Conservation (phyloP, 2,113 vertebrate species). For the Muntiacus reevesi region DNA sequence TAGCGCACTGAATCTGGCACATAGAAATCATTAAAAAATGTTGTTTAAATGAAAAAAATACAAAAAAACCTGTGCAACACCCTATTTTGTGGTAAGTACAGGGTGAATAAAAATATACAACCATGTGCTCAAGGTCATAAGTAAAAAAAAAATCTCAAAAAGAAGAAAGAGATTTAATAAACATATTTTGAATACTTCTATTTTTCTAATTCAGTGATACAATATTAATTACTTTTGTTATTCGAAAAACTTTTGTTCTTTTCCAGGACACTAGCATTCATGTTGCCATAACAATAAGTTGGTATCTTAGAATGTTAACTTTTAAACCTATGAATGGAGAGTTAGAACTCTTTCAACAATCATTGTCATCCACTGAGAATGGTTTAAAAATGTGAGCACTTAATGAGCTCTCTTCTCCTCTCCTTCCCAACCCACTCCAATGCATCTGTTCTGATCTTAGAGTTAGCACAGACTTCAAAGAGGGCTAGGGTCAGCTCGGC, state of each 20-base stretch:
- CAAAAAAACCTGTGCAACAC: not conserved
- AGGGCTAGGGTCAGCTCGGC: conserved; percentile 23
- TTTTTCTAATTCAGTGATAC: not conserved
- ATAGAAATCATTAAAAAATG: not conserved
- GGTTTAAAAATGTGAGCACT: not conserved
- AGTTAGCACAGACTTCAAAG: conserved; percentile 57
- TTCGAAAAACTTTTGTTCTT: not conserved
- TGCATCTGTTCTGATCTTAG: conserved; percentile 24
- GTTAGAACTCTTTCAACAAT: not conserved
- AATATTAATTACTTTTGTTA: not conserved
- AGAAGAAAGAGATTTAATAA: not conserved
- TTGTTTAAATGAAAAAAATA: not conserved
- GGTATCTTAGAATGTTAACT: not conserved
- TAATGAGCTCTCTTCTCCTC: conserved; percentile 27
- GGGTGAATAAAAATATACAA: not conserved
- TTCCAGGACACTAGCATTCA: not conserved
- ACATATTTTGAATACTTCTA: not conserved
- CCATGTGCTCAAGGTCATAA: not conserved
- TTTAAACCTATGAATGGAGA: not conserved
- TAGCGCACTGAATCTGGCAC: not conserved
- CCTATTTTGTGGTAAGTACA: not conserved
- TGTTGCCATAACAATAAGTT: not conserved
- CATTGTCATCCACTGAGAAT: not conserved
- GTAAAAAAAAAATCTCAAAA: not conserved
- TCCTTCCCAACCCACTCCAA: not conserved